phyloP scores from a whole-genome alignment of 2,797 vertebrate genomes.

The Ambastaia sidthimunki region DNA sequence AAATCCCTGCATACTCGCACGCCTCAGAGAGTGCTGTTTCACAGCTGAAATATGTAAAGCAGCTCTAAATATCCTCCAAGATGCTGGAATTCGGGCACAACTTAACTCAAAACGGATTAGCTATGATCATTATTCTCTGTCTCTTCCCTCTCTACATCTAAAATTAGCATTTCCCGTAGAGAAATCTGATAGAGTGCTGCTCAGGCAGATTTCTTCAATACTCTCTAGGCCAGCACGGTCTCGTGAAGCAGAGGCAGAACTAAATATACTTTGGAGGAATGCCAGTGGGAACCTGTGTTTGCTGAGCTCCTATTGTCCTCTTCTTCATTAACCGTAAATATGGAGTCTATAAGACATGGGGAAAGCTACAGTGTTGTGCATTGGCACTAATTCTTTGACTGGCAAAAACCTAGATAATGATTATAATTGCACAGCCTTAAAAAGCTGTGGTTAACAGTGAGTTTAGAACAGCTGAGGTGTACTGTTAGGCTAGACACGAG shows the following conservation, averaged over 20 bases:
- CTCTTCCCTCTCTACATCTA: slow-evolving; percentile 18
- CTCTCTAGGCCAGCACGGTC: slow-evolving; percentile 8
- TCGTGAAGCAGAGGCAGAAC: slow-evolving; percentile 67
- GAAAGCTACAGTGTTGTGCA: neutral
- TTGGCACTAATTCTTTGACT: neutral
- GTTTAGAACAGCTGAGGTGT: too few relatives aligned
- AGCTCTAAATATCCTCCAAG: neutral
- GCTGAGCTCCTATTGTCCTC: slow-evolving; percentile 68
- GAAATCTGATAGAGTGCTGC: slow-evolving; percentile 26
- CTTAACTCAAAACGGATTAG: slow-evolving; percentile 15
- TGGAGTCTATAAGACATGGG: neutral
- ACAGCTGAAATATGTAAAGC: slow-evolving; percentile 8
- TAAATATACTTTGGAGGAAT: slow-evolving; percentile 73
- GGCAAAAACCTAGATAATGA: neutral
- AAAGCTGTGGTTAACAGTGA: too few relatives aligned
- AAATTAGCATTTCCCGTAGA: slow-evolving; percentile 36
- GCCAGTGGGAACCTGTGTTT: slow-evolving; percentile 76
- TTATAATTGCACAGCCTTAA: neutral
- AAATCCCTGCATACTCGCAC: neutral
- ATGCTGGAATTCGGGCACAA: neutral
- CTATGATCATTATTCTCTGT: slow-evolving; percentile 16
- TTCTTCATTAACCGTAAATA: neutral
- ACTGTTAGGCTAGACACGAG: too few relatives aligned
- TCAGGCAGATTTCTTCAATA: slow-evolving; percentile 8
- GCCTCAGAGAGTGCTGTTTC: neutral